phyloP scores from a whole-genome alignment of 92 coral and sea anemone species.

The Epizoanthus rinbou region DNA sequence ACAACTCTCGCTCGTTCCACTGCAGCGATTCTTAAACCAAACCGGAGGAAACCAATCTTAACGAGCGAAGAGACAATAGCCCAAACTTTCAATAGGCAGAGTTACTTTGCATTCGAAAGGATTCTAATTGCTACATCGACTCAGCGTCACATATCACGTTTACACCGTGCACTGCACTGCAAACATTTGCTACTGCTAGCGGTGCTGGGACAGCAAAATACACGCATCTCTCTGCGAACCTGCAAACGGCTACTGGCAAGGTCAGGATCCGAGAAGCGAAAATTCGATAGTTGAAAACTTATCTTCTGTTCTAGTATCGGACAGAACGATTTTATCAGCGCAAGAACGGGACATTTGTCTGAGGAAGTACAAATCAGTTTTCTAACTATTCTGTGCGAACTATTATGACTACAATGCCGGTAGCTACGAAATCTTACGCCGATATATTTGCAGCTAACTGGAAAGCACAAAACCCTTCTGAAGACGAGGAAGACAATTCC shows the following conservation, averaged over 20 bases:
- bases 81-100: background rate
- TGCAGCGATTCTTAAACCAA: background rate
- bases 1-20: background rate
- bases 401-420: slow-evolving; percentile 83
- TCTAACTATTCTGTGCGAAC: slow-evolving; percentile 7
- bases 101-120: slow-evolving; percentile 60
- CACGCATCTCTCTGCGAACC: background rate
- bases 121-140: slow-evolving; percentile 34
- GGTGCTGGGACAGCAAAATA: slow-evolving; percentile 7
- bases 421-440: slow-evolving; percentile 83
- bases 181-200: background rate
- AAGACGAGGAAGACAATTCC: slow-evolving; percentile 67
- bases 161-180: background rate
- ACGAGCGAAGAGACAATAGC: slow-evolving; percentile 33
- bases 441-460: slow-evolving; percentile 98
- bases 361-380: background rate
- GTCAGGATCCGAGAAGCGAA: background rate
- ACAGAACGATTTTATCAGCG: slow-evolving; percentile 14
- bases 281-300: background rate
- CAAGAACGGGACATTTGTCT: slow-evolving; percentile 3
- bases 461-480: slow-evolving; percentile 85
- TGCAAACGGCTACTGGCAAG: background rate
- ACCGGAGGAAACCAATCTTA: slow-evolving; percentile 16
- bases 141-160: slow-evolving; percentile 4
- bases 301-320: slow-evolving; percentile 29